Conservation (phyloP, 2,797 vertebrate species). For the Novumbra hubbsi region DNA sequence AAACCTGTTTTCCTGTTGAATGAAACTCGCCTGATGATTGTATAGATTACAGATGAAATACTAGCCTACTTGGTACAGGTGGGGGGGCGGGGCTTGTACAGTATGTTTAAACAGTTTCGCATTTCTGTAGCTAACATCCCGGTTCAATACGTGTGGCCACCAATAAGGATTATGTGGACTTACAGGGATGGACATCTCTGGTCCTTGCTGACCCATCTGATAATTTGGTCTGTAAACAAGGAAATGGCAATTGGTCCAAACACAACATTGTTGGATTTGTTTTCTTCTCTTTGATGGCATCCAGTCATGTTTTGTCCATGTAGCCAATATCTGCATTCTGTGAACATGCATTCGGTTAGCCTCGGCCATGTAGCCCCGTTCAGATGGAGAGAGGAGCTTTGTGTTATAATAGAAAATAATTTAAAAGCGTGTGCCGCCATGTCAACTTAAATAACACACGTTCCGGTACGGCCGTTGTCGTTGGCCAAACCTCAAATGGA, state of each 20-base stretch:
- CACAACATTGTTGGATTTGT: background rate
- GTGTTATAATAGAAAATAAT: background rate
- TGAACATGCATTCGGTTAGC: background rate
- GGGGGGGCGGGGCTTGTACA: background rate
- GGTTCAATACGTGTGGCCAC: background rate
- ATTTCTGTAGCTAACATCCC: constrained; percentile 4
- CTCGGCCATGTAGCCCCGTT: background rate
- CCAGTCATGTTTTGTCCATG: background rate
- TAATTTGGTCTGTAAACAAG: background rate
- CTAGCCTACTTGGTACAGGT: background rate
- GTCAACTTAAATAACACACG: too few species aligned
- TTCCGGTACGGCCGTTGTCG: too few species aligned
- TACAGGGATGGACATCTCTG: background rate
- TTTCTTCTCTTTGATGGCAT: background rate
- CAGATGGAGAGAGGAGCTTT: too few species aligned
- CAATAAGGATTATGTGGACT: background rate
- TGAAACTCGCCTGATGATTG: constrained; percentile 29
- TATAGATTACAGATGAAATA: constrained; percentile 10
- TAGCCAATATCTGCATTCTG: background rate
- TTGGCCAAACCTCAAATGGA: too few species aligned
- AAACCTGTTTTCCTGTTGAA: constrained; percentile 12
- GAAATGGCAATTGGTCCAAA: background rate
- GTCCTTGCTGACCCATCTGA: background rate
- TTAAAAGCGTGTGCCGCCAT: too few species aligned
- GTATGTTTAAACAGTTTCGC: background rate